Evolutionary conservation across 1,140 invertebrate species (phyloP), one percentile per base, ranked within the genome.

Genomic region (Penaeus chinensis): DNA sequence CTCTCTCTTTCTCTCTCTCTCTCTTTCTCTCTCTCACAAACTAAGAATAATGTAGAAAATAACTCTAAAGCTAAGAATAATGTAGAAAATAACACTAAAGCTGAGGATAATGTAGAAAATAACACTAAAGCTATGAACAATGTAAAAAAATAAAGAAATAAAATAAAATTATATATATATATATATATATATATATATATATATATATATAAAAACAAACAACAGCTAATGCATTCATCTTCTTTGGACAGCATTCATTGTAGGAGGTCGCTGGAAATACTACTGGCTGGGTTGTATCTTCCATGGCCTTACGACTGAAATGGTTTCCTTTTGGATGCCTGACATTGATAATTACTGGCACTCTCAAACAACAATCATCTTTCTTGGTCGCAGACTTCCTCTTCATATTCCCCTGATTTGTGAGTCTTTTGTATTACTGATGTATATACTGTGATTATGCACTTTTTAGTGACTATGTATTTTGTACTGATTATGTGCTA

Each of bases 311-410:
- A 93, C 94, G 8, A 92, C 95, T 11, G 95, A 95, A 92, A 91
- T 91, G 82, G 90, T 95, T n/a, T 93, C 93, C 83, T 95, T 95
- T 91, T 92, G 93, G 89, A 90, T 94, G 62, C 93, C 95, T 0
- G 94, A 95, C 89, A 93, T 95, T 0, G 95, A 96, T 91, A 96
- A 95, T 91, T 96, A 96, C 91, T 96, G 96, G 95, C 95, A 96
- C 91, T 94, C 95, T 16, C 95, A 96, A 92, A 95, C 95, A 1
- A 94, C 95, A 5, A 92, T 96, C 18, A 95, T 95, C 88, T 93
- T 96, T 32, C 91, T 96, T 13, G 95, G 95, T 27, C 92, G 93
- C 60, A 92, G 96, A 81, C 91, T 96, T 42, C 95, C 96, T 5
- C 90, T 96, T 0, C 95, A 96, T 90, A 95, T 96, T 74, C 93